Percentiles rank a stretch among this genome's conserved stretches.
phyloP scores from a whole-genome alignment of 2,888 invertebrate species.

The Oxycera nigricornis region DNA sequence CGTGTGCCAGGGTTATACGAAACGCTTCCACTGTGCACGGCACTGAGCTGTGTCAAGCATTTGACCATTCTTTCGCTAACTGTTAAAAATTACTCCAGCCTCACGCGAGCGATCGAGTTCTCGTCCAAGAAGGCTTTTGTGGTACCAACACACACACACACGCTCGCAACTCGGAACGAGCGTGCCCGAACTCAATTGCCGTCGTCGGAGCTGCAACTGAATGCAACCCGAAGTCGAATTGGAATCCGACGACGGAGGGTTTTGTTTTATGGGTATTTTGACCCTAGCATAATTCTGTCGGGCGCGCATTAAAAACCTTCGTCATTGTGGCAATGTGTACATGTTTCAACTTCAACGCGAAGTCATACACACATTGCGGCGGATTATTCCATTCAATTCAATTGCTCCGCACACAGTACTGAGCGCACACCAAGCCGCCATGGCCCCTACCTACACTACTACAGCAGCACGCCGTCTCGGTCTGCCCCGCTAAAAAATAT shows the following conservation, averaged over 20 bases:
- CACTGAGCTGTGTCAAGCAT: too few species aligned
- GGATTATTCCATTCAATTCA: background rate
- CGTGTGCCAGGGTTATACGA: too few species aligned
- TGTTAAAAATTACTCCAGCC: too few species aligned
- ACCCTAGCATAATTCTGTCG: slow-evolving; percentile 7
- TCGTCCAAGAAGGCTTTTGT: too few species aligned
- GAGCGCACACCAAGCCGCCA: background rate
- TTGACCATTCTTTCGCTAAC: too few species aligned
- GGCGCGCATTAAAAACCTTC: background rate
- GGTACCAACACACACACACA: too few species aligned
- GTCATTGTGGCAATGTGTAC: slow-evolving; percentile 13
- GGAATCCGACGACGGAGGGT: background rate
- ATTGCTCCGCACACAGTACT: background rate
- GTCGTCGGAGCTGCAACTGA: too few species aligned
- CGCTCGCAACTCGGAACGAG: too few species aligned
- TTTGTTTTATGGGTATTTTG: slow-evolving; percentile 7
- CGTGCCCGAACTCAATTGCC: too few species aligned
- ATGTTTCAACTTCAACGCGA: slow-evolving; percentile 2
- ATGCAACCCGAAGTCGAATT: too few species aligned
- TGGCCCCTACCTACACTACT: background rate
- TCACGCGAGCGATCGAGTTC: too few species aligned
- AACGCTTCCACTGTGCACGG: too few species aligned
- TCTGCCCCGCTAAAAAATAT: slow-evolving; percentile 28
- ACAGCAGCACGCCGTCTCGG: background rate
- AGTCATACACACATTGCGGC: background rate